Base-by-base conservation (phyloP, 1,140 invertebrate genomes). In the Scaptomyza hsui region DNA sequence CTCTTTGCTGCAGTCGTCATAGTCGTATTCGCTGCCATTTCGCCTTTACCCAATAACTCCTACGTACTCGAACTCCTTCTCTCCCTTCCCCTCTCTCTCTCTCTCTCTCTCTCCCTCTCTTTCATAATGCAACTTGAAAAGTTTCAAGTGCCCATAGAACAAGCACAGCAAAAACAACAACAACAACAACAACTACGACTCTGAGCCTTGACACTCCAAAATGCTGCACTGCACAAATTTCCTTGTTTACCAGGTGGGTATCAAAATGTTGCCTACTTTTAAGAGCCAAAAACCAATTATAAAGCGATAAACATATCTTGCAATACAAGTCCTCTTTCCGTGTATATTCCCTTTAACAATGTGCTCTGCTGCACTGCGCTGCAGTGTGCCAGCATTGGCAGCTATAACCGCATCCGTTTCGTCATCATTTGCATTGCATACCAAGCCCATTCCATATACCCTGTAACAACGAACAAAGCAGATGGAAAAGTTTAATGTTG, bases 1-100 rank as follows among this genome's bases (percentile, higher is more conserved):
- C 78, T 68, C 72, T 68, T 63, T 55, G 65, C 75, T 67, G 80
- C 79, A 82, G 64, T 78, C 59, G 42, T 62, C 55, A 51, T 59
- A 62, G 41, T 29, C 24, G n/a, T 39, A 52, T 44, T 45, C 44
- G 39, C 16, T 44, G 41, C 39, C 1, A 41, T 41, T 41, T 39
- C 18, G 51, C 48, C 19, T 60, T 18, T 67, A 48, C 26, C 60
- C 16, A 53, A 39, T 59, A 47, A 47, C 29, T 48, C 26, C 56
- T 10, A 24, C 21, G 15, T 19, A 35, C 24, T 9, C n/a, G 3
- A 26, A 24, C n/a, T 7, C 19, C 9, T 7, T n/a, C n/a, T 29
- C 26, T 0, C 24, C 6, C 24, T 39, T 13, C 37, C 37, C n/a
- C 5, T 41, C 12, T 4, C 3, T 1, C 37, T 15, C 18, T 1